Conservation (phyloP, 37 sponge, comb jelly and placozoan genomes). For the Lycopodina hypogea region DNA sequence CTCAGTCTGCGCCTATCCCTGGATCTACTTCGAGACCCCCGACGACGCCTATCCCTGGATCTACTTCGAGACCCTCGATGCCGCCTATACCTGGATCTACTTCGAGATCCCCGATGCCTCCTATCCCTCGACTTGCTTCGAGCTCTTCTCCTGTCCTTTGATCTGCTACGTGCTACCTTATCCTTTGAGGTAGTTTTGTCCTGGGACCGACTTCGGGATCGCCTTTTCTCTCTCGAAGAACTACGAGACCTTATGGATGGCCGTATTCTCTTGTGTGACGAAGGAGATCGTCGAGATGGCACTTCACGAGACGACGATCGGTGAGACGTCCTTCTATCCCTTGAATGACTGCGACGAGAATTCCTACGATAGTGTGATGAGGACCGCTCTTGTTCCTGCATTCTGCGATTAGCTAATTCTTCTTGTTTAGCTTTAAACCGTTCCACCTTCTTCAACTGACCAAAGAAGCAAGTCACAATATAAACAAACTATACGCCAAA, state of each 20-base stretch:
- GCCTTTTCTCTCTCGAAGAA: not conserved
- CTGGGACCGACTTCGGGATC: not conserved
- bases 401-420: not conserved
- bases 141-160: slow-evolving; percentile 7
- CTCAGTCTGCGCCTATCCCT: slow-evolving; percentile 1
- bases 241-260: slow-evolving; percentile 10
- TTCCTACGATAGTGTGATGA: not conserved
- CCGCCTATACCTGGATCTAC: not conserved
- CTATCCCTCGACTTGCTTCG: not conserved
- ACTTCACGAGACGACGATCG: not conserved
- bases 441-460: slow-evolving; percentile 11
- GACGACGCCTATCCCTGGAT: not conserved
- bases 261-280: not conserved
- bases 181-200: not conserved
- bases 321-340: not conserved
- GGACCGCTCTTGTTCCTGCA: not conserved
- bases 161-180: not conserved
- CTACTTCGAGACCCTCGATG: not conserved
- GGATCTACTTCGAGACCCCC: not conserved
- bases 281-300: not conserved
- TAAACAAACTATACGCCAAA: not conserved
- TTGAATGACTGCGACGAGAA: slow-evolving; percentile 20
- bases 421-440: not conserved
- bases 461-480: not conserved
- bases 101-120: slow-evolving; percentile 9